phyloP scores from a whole-genome alignment of 2,888 invertebrate genomes.

The Agriopis leucophaearia region DNA sequence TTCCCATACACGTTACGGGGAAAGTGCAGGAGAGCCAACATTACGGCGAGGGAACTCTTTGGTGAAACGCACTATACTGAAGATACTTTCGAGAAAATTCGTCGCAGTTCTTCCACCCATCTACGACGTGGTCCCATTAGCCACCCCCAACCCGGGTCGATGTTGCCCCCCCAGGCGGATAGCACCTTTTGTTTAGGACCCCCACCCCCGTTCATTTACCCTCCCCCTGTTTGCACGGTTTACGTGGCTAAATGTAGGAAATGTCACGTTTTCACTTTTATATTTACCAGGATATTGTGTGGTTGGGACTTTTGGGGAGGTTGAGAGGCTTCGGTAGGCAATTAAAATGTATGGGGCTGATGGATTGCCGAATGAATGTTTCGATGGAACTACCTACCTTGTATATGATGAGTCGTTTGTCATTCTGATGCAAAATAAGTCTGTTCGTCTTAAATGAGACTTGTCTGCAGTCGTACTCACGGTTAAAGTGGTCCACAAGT shows the following conservation, averaged over 20 bases:
- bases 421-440: no score
- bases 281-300: constrained; percentile 52
- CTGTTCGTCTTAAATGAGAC: no score
- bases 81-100: constrained; percentile 16
- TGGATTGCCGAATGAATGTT: constrained; percentile 12
- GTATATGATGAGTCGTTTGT: no score
- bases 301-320: constrained; percentile 29
- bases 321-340: constrained; percentile 25
- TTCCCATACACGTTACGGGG: no score
- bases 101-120: background rate
- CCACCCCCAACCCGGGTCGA: constrained; percentile 73
- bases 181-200: constrained; percentile 86
- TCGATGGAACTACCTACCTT: background rate
- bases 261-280: constrained; percentile 84
- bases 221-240: constrained; percentile 83
- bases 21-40: no score
- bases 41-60: no score
- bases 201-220: constrained; percentile 78
- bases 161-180: constrained; percentile 68
- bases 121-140: constrained; percentile 52
- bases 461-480: no score
- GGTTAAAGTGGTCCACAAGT: no score
- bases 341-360: constrained; percentile 29
- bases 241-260: constrained; percentile 84
- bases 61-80: no score